Evolutionary conservation across 2,113 vertebrate genomes (phyloP), one percentile per base, ranked within the genome.

Genomic region (Entomyzon cyanotis): DNA sequence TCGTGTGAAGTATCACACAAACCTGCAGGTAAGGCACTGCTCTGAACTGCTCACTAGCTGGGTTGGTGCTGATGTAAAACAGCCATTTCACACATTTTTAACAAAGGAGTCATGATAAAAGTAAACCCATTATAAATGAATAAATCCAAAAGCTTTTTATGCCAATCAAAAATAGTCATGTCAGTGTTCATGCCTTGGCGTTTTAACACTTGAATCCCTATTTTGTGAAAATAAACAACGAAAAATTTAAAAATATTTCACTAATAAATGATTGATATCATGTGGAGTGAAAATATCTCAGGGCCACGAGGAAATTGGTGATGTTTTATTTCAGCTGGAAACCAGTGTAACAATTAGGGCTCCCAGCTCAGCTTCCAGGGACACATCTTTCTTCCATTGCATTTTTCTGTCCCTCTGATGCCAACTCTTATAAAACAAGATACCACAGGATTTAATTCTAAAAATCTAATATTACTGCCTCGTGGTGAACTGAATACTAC

Each of bases 381-480:
- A 87, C 74, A 80, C n/a, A 62, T 95, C 90, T 89, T 97, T 94
- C 92, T 95, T 89, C 87, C 92, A 94, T 30, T 94, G 76, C 89
- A 82, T 94, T 94, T 91, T 88, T 42, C 68, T 90, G 37, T 94
- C 85, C 79, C 52, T 96, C 90, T 77, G 78, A 76, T 96, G 93
- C 94, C 95, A 97, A 15, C 82, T 95, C 97, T 97, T 97, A 97
- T 97, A 97, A 97, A 97, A 97, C 76, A 93, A 96, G 96, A 97
- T 87, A 97, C 95, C 60, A 39, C 31, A 64, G 94, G 95, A 89
- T 96, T 97, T 97, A 80, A 97, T 95, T 96, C 97, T 97, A 97
- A 97, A 97, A 97, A 95, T 97, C 97, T 97, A 97, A 89, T 97
- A 95, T 96, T 97, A 97, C 96, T 94, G 92, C 93, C 96, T 96